phyloP scores from a whole-genome alignment of 1,140 invertebrate species.

The Drosophila chauvacae region DNA sequence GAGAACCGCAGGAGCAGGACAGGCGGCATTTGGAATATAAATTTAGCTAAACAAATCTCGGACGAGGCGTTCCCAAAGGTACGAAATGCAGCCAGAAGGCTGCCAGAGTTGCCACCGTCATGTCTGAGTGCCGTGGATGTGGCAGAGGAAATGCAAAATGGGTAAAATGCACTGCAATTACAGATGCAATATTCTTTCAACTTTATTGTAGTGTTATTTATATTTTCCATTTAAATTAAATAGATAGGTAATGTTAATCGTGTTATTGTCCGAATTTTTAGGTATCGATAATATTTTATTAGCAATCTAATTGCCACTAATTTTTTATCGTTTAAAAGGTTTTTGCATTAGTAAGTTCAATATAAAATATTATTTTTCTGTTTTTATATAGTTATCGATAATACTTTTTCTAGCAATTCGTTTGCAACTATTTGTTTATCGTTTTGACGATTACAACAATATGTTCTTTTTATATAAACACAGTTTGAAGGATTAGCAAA shows the following conservation, averaged over 20 bases:
- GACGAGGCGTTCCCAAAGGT: slow-evolving; percentile 58
- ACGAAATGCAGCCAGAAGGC: slow-evolving; percentile 5
- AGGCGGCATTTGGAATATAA: slow-evolving; percentile 69
- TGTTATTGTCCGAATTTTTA: neutral
- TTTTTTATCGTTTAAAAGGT: neutral
- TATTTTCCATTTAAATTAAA: neutral
- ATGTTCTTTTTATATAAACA: neutral
- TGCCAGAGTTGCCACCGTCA: slow-evolving; percentile 25
- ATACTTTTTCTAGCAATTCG: neutral
- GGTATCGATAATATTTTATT: neutral
- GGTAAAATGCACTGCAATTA: slow-evolving; percentile 2
- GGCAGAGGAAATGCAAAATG: slow-evolving; percentile 1
- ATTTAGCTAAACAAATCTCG: slow-evolving; percentile 74
- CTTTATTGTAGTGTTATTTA: neutral
- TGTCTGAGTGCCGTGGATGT: slow-evolving; percentile 11
- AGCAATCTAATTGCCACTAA: too few relatives aligned
- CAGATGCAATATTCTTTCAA: rapidly evolving
- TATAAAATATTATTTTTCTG: neutral
- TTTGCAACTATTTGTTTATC: too few relatives aligned
- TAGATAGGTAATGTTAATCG: neutral
- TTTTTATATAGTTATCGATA: neutral
- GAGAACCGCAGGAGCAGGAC: slow-evolving; percentile 22
- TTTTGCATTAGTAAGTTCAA: neutral
- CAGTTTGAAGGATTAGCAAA: neutral
- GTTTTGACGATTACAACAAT: neutral